phyloP scores from a whole-genome alignment of 2,113 vertebrate species.

The Epinephelus lanceolatus region DNA sequence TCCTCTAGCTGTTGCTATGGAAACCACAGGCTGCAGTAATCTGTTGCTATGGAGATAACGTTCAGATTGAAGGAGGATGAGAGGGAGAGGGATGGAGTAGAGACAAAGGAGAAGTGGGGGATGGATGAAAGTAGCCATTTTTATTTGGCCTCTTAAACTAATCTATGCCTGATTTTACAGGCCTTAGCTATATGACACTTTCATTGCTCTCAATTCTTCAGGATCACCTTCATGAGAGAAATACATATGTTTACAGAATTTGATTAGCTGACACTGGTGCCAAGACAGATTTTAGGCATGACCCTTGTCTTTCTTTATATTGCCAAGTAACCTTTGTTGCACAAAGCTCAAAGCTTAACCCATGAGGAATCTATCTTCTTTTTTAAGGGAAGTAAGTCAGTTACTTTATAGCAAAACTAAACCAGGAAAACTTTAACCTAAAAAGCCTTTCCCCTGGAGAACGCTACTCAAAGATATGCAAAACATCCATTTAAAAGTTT shows the following conservation, averaged over 20 bases:
- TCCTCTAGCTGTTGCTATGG: slow-evolving; percentile 82
- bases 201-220: not conserved
- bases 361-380: not conserved
- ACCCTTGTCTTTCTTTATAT: not conserved
- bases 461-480: not conserved
- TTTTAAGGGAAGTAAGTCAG: not conserved
- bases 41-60: slow-evolving; percentile 84
- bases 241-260: not conserved
- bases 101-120: slow-evolving; percentile 69
- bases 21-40: slow-evolving; percentile 85
- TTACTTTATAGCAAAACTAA: not conserved
- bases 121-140: slow-evolving; percentile 64
- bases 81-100: slow-evolving; percentile 66
- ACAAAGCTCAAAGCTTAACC: not conserved
- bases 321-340: not conserved
- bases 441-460: not conserved
- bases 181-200: not conserved
- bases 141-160: slow-evolving; percentile 50
- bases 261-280: not conserved
- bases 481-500: not conserved
- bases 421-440: not conserved
- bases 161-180: slow-evolving; percentile 16
- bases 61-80: slow-evolving; percentile 80
- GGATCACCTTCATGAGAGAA: not conserved
- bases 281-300: not conserved